Percentiles rank a stretch among this genome's conserved stretches.
Evolutionary conservation across 2,113 vertebrate species (phyloP).

Genomic region (Melanostigma gelatinosum): DNA sequence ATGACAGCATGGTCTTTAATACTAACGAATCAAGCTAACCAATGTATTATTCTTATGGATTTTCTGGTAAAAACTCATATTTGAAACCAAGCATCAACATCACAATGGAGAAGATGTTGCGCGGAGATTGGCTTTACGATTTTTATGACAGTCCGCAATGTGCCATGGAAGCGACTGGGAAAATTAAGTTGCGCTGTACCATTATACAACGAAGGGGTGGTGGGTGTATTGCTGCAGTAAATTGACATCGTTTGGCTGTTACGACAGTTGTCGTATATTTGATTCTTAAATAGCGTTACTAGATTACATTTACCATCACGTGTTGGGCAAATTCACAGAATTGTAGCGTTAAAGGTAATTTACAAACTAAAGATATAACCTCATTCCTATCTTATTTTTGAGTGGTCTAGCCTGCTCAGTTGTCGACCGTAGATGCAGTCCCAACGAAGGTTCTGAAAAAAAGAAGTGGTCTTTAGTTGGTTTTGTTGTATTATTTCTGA

Average conservation of each 20-base stretch:
- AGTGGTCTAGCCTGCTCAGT: conserved; percentile 66
- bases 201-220: conserved; percentile 40
- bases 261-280: fast-evolving
- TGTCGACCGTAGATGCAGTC: conserved; percentile 55
- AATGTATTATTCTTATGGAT: not conserved
- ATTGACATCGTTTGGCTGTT: not conserved
- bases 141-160: not conserved
- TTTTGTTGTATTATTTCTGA: conserved; percentile 21
- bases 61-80: not conserved
- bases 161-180: conserved; percentile 9
- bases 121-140: fast-evolving
- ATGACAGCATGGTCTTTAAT: not conserved
- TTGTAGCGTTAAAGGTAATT: not conserved
- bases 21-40: not conserved
- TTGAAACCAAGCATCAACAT: not conserved
- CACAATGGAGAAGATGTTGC: not conserved
- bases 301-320: fast-evolving
- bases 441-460: not conserved
- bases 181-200: conserved; percentile 56
- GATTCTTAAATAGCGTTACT: fast-evolving
- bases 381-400: conserved; percentile 6
- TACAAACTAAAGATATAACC: not conserved
- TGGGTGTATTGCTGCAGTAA: fast-evolving
- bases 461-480: conserved; percentile 14
- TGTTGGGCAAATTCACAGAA: fast-evolving